Conservation (phyloP, 2,888 invertebrate genomes). For the Ernsta delagoae region DNA sequence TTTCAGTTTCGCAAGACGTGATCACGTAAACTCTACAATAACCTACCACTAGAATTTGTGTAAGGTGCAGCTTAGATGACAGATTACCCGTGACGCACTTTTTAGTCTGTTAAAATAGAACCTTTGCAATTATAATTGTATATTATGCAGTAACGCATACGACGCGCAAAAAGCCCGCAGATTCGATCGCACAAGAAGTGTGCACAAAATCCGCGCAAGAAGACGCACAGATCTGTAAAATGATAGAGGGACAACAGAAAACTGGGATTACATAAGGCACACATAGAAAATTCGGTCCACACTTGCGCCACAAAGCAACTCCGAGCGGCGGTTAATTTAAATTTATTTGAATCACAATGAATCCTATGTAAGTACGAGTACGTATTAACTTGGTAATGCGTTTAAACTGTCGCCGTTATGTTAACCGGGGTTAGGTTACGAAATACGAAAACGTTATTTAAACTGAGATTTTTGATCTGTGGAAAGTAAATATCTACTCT, state of each 20-base stretch:
- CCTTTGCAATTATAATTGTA: no score
- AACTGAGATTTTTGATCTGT: not conserved
- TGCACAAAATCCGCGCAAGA: not conserved
- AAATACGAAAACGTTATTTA: not conserved
- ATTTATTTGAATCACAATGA: conserved; percentile 6
- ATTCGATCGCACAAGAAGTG: not conserved
- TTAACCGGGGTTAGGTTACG: conserved; percentile 5
- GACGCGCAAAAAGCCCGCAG: no score
- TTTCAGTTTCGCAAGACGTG: no score
- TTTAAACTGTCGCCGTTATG: not conserved
- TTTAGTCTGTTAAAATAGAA: no score
- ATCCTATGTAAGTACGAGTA: not conserved
- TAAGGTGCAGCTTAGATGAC: no score
- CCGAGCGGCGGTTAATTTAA: not conserved
- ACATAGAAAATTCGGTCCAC: conserved; percentile 5
- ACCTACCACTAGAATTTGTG: no score
- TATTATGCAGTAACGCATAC: no score
- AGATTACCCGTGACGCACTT: no score
- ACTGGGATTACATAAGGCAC: not conserved
- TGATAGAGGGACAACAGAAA: conserved; percentile 1
- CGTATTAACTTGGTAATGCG: conserved; percentile 1
- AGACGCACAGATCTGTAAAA: conserved; percentile 2
- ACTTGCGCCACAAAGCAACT: not conserved
- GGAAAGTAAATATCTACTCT: not conserved
- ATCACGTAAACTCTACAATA: no score